These are phyloP conservation scores for Sebastes miniatus DNA, from an alignment of 2,797 vertebrate species.

Conservation along the genomic window DNA sequence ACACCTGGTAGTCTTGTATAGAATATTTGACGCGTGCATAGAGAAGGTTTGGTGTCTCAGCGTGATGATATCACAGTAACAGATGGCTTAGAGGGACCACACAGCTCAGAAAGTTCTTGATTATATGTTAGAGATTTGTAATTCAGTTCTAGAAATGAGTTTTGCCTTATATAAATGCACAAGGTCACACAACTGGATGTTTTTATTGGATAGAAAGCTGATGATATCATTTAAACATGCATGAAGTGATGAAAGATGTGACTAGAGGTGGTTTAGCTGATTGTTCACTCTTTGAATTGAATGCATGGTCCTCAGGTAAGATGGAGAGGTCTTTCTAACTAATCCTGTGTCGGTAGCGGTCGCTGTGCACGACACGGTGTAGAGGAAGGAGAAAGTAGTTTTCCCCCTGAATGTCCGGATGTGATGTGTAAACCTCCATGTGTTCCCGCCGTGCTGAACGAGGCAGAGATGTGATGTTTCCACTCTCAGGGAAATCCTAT, in stretches of 20 bases:
- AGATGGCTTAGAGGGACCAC: background rate
- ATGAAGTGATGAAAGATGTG: background rate
- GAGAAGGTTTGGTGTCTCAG: background rate
- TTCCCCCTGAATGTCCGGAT: constrained; percentile 69
- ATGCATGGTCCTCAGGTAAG: no score
- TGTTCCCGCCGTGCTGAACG: constrained; percentile 61
- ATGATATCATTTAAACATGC: background rate
- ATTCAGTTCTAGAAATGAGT: background rate
- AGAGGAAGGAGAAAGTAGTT: constrained; percentile 26
- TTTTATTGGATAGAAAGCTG: background rate
- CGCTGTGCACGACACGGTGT: constrained; percentile 36
- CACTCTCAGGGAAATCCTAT: constrained; percentile 75
- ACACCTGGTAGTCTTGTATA: constrained; percentile 14
- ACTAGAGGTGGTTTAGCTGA: background rate
- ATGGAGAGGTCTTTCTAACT: background rate
- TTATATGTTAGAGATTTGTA: background rate
- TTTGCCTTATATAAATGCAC: background rate
- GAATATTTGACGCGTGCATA: background rate
- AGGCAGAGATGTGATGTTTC: constrained; percentile 71
- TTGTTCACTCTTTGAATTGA: background rate
- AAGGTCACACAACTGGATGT: background rate
- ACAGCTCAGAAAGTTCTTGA: background rate
- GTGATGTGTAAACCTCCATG: constrained; percentile 74
- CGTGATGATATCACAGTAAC: background rate
- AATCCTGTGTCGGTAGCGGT: constrained; percentile 13